Evolutionary conservation across 2,797 vertebrate genomes (phyloP).

Genomic region (Phoxinus dragarum): DNA sequence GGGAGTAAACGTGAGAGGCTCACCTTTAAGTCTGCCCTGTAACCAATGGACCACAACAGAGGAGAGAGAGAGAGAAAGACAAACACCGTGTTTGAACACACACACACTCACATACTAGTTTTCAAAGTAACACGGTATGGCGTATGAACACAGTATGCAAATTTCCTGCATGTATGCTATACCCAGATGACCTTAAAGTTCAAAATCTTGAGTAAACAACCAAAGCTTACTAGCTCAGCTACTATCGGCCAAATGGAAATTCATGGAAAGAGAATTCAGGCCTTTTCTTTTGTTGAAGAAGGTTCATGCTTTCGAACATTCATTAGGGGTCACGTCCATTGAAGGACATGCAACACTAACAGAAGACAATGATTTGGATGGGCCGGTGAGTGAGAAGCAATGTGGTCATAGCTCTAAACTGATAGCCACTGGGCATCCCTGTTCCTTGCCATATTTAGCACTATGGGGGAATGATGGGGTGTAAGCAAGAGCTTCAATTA

Average conservation of each 20-base stretch:
- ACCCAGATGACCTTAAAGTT: constrained; percentile 24
- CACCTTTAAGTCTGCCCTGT: constrained; percentile 49
- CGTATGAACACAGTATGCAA: background rate
- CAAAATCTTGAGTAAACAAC: constrained; percentile 4
- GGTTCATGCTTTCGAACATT: background rate
- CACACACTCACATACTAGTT: background rate
- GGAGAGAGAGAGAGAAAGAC: constrained; percentile 27
- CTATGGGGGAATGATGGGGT: background rate
- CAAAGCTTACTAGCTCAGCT: background rate
- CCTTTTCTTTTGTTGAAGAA: background rate
- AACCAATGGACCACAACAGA: constrained; percentile 32
- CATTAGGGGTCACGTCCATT: too few species aligned
- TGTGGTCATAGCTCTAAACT: background rate
- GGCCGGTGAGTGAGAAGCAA: background rate
- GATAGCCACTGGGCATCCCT: background rate
- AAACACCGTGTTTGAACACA: constrained; percentile 15
- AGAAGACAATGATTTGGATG: background rate
- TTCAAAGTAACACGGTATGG: background rate
- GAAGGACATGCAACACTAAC: background rate
- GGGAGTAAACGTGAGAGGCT: constrained; percentile 51
- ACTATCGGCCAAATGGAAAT: background rate
- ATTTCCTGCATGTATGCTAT: background rate
- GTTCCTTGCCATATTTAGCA: background rate
- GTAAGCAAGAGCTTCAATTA: background rate
- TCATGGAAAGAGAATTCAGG: background rate